phyloP scores from a whole-genome alignment of 2,888 invertebrate genomes.

The Heliconius cydno region DNA sequence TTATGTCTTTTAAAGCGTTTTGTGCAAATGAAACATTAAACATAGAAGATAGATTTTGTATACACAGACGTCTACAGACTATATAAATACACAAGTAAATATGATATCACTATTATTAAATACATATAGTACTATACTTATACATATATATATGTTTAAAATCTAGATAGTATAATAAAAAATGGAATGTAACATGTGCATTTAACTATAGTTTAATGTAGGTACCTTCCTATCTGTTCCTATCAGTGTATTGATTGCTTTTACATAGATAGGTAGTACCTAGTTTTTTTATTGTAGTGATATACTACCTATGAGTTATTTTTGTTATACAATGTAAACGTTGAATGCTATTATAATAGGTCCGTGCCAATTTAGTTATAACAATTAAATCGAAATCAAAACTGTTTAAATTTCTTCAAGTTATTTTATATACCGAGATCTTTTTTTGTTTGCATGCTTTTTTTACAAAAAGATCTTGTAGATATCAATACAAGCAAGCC shows the following conservation, averaged over 20 bases:
- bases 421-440: too few species aligned
- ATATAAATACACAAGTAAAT: slow-evolving; percentile 61
- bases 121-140: slow-evolving; percentile 51
- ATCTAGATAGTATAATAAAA: slow-evolving; percentile 39
- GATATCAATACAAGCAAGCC: too few species aligned
- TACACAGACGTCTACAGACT: slow-evolving; percentile 56
- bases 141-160: slow-evolving; percentile 32
- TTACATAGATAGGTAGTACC: slow-evolving; percentile 36
- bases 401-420: too few species aligned
- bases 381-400: neutral
- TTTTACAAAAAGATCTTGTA: too few species aligned
- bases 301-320: neutral
- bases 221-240: neutral
- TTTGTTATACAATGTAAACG: neutral
- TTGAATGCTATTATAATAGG: neutral
- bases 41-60: slow-evolving; percentile 64
- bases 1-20: slow-evolving; percentile 69
- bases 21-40: slow-evolving; percentile 70
- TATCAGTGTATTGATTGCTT: slow-evolving; percentile 30
- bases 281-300: slow-evolving; percentile 14
- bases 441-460: too few species aligned
- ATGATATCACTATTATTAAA: slow-evolving; percentile 55
- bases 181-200: slow-evolving; percentile 19
- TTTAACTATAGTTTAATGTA: slow-evolving; percentile 16
- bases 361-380: neutral